Conservation (phyloP, 2,888 invertebrate species). For the Apodemia zela region DNA sequence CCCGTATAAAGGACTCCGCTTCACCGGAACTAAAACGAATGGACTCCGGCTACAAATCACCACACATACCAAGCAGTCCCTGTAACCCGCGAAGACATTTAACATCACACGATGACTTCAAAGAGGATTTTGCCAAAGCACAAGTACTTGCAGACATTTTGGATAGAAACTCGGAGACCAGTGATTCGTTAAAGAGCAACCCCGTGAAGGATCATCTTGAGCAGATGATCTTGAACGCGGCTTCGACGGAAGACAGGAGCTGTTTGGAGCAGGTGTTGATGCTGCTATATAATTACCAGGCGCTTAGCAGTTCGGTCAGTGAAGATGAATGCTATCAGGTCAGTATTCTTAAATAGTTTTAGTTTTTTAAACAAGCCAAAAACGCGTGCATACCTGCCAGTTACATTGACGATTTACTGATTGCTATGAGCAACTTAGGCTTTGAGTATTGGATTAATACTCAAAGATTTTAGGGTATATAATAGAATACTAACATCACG, state of each 20-base stretch:
- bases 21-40: conserved; percentile 76
- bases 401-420: too few relatives aligned
- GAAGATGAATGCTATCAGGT: conserved; percentile 80
- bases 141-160: conserved; percentile 68
- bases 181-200: conserved; percentile 68
- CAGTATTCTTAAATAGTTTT: conserved; percentile 10
- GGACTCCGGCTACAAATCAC: conserved; percentile 78
- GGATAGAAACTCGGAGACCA: conserved; percentile 66
- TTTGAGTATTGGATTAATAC: too few relatives aligned
- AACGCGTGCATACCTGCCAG: too few relatives aligned
- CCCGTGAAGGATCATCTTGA: conserved; percentile 74
- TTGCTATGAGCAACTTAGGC: too few relatives aligned
- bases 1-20: conserved; percentile 75
- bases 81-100: conserved; percentile 61
- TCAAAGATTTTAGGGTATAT: too few relatives aligned
- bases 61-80: conserved; percentile 68
- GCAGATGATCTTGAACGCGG: conserved; percentile 73
- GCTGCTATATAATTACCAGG: conserved; percentile 81
- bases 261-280: conserved; percentile 83
- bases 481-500: too few relatives aligned
- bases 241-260: conserved; percentile 79
- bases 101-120: conserved; percentile 67
- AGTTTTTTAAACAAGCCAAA: too few relatives aligned
- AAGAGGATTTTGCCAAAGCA: conserved; percentile 73
- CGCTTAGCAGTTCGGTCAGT: conserved; percentile 76